phyloP scores from a whole-genome alignment of 2,113 vertebrate genomes.

The Oreochromis niloticus region DNA sequence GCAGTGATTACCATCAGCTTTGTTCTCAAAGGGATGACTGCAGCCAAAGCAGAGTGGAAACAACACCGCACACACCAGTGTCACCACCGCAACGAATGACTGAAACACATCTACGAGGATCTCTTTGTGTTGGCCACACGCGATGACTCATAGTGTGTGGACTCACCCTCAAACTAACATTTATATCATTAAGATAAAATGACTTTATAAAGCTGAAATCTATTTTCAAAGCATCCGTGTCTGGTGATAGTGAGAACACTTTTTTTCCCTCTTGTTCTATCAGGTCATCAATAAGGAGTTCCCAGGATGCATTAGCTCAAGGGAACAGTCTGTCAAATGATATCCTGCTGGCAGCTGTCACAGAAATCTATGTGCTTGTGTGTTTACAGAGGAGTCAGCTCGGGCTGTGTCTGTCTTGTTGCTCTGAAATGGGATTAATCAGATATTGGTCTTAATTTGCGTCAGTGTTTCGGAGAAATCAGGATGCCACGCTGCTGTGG shows the following conservation, averaged over 20 bases:
- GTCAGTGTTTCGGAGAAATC: constrained; percentile 14
- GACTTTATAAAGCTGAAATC: neutral
- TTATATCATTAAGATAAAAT: neutral
- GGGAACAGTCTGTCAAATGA: constrained; percentile 9
- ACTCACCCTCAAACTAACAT: constrained; percentile 9
- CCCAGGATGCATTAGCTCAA: constrained; percentile 19
- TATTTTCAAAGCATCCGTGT: neutral
- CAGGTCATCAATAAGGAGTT: neutral
- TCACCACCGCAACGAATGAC: neutral
- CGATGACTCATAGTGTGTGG: neutral
- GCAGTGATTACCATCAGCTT: constrained; percentile 11
- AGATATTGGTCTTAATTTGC: neutral
- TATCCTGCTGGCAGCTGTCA: constrained; percentile 27
- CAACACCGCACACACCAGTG: constrained; percentile 27
- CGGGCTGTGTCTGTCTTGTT: neutral
- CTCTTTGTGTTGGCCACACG: constrained; percentile 23
- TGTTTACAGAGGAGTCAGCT: neutral
- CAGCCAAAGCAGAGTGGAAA: constrained; percentile 18
- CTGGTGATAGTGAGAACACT: neutral
- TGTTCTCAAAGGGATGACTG: constrained; percentile 13
- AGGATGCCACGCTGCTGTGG: neutral
- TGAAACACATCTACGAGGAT: neutral
- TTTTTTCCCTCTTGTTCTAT: neutral
- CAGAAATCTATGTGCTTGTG: neutral
- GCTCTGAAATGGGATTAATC: constrained; percentile 12